Percentiles rank a stretch among this genome's conserved stretches.
These are phyloP conservation scores for Eubucco bourcierii DNA, from an alignment of 2,113 vertebrate genomes.

Conservation along the genomic window DNA sequence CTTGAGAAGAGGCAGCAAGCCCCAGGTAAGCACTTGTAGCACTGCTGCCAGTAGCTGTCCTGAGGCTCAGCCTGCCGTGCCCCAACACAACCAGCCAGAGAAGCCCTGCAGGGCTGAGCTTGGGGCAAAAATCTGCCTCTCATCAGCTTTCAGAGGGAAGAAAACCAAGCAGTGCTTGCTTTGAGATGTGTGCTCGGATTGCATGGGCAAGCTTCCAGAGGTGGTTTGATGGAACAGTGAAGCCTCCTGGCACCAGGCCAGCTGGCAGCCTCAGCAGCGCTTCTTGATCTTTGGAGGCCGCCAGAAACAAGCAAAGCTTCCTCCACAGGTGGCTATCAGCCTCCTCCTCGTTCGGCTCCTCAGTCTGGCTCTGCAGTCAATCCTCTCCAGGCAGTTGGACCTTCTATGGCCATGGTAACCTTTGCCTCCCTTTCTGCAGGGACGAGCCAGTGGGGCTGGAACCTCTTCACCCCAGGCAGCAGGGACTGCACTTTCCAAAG, in stretches of 20 bases:
- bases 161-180: neutral
- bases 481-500: neutral
- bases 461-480: neutral
- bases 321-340: constrained; percentile 51
- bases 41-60: neutral
- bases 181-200: neutral
- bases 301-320: constrained; percentile 40
- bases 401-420: neutral
- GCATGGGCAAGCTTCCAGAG: constrained; percentile 17
- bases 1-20: neutral
- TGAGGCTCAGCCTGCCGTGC: neutral
- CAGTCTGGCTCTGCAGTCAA: constrained; percentile 24
- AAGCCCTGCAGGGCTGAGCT: neutral
- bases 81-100: neutral
- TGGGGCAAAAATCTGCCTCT: neutral
- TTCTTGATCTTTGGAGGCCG: constrained; percentile 13
- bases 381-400: constrained; percentile 2
- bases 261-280: constrained; percentile 25
- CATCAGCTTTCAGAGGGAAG: neutral
- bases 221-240: constrained; percentile 1
- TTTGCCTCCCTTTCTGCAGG: neutral
- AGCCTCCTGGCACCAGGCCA: constrained; percentile 24
- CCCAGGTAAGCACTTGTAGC: neutral
- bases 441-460: neutral
- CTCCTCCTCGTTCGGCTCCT: constrained; percentile 25